Evolutionary conservation across 2,888 invertebrate genomes (phyloP), one percentile per base, ranked within the genome.

Genomic region (Herminia tarsipennalis): DNA sequence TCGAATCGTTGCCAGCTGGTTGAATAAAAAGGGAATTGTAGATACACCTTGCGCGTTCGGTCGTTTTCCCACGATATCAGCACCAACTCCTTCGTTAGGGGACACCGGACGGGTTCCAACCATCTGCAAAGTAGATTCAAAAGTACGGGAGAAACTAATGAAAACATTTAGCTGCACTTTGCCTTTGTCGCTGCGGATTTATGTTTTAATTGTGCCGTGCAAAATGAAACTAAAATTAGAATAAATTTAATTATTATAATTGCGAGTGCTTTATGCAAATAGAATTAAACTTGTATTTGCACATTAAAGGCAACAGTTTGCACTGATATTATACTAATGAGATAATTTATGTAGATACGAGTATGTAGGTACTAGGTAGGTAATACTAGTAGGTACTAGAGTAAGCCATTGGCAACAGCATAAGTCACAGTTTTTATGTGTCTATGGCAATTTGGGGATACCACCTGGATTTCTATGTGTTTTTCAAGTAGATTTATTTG

Each of bases 21-120:
- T 46, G 50, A 39, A 51, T 67, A 64, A 80, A 81, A 79, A 76
- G 79, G 76, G 78, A 85, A 82, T 78, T 81, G 79, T 78, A 70
- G 56, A 44, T 70, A 73, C 81, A 81, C 80, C 81, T 84, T 78
- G 75, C 75, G 51, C 52, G 55, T 20, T 43, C 57, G 47, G 63
- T 63, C 56, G 56, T 49, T 53, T 84, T 83, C 86, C 79, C 83
- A 85, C 84, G 81, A 55, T 72, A 67, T 69, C 57, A 39, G 44
- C 27, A 37, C 40, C 9, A 30, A 53, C 53, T 62, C 37, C 56
- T 56, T 67, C 60, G 61, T 64, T 59, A 54, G 47, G 48, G 48
- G 35, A 33, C 12, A 36, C 35, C 25, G 10, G 17, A 25, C 41
- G 40, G 41, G 21, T 28, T 22, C 29, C 49, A 40, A 34, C 56